These are phyloP conservation scores for Sebastes oblongus DNA, from an alignment of 2,797 vertebrate species.

Conservation along the genomic window DNA sequence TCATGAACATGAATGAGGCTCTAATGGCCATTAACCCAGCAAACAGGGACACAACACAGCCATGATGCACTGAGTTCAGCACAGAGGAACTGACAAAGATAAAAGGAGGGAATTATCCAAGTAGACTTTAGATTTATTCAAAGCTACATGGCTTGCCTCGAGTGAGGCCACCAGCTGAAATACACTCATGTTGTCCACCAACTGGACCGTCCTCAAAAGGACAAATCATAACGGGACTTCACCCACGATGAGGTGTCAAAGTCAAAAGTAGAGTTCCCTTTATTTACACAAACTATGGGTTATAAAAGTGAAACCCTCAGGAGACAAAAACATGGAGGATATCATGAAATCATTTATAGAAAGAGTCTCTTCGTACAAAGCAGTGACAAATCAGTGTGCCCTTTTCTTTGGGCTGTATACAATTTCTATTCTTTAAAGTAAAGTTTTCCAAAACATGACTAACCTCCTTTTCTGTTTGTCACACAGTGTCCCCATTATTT, in stretches of 20 bases:
- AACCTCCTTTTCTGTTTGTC: neutral
- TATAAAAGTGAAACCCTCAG: neutral
- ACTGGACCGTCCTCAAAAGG: neutral
- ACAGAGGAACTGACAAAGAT: slow-evolving; percentile 3
- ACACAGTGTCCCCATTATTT: neutral
- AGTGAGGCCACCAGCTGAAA: neutral
- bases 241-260: neutral
- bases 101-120: slow-evolving; percentile 13
- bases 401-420: neutral
- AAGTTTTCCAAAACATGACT: neutral
- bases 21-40: slow-evolving; percentile 9
- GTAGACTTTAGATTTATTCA: slow-evolving; percentile 9
- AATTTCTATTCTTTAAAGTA: neutral
- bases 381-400: neutral
- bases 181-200: neutral
- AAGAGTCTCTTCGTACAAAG: neutral
- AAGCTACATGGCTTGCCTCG: neutral
- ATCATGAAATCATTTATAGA: neutral
- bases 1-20: slow-evolving; percentile 50
- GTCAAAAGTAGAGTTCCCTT: neutral
- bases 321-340: too few species aligned
- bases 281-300: neutral
- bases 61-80: slow-evolving; percentile 14
- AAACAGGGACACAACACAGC: slow-evolving; percentile 13
- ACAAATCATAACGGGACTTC: neutral